Evolutionary conservation across 2,797 vertebrate species (phyloP).

Genomic region (Sparus aurata): DNA sequence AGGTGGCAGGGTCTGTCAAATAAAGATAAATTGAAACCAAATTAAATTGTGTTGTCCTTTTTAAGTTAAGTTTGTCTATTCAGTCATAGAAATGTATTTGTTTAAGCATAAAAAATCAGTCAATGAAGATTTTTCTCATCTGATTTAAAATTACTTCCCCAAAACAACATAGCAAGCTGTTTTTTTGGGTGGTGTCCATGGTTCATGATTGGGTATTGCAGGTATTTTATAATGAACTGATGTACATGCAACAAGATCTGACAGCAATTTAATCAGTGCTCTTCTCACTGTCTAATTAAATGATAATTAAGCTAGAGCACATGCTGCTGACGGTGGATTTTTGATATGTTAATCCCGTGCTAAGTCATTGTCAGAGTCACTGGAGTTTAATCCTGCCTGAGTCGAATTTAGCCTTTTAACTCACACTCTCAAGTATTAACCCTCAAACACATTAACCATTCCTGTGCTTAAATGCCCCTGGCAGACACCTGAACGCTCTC

Average conservation of each 20-base stretch:
- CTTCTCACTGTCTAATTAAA: constrained; percentile 30
- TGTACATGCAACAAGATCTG: constrained; percentile 6
- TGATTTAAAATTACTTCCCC: too few relatives aligned
- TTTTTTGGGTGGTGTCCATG: constrained; percentile 5
- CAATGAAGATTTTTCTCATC: too few relatives aligned
- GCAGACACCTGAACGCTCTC: constrained; percentile 36
- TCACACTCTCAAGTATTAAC: constrained; percentile 25
- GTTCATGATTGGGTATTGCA: constrained; percentile 17
- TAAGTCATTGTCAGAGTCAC: constrained; percentile 36
- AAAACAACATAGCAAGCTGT: neutral
- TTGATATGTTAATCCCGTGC: constrained; percentile 50
- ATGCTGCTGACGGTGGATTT: constrained; percentile 22
- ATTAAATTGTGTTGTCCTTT: too few relatives aligned
- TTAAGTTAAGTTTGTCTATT: too few relatives aligned
- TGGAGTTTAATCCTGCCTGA: constrained; percentile 46
- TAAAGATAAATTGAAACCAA: too few relatives aligned
- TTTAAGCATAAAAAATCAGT: too few relatives aligned
- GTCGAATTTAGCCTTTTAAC: constrained; percentile 28
- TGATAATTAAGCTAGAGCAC: constrained; percentile 3
- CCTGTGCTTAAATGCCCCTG: constrained; percentile 36
- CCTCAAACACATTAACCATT: constrained; percentile 39
- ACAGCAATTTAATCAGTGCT: constrained; percentile 15
- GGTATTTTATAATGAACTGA: neutral
- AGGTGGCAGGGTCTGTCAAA: too few relatives aligned
- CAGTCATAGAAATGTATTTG: too few relatives aligned